Evolutionary conservation across 2,797 vertebrate species (phyloP), one percentile per base, ranked within the genome.

Genomic region (Tapirus indicus): DNA sequence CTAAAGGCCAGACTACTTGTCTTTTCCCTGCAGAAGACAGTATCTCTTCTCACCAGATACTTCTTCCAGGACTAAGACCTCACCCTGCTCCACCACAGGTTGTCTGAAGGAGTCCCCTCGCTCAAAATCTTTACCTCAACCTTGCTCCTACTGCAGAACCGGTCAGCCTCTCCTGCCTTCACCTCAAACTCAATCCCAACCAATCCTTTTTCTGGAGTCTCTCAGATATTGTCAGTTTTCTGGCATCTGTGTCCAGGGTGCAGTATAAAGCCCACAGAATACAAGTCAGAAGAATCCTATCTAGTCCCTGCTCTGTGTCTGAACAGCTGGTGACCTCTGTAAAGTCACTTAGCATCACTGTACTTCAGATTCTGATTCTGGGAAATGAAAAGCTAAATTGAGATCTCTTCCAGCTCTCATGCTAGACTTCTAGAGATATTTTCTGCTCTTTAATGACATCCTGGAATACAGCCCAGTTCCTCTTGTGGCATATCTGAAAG

Each of bases 311-410:
- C 41, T 68, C 32, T 84, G 75, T 41, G 69, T 92, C 91, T 84
- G 54, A 75, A 54, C n/a, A 85, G 64, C 69, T 71, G 44, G 44
- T 87, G 20, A 79, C 7, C 4, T 94, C 80, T 64, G 68, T 38
- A 94, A 83, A 88, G 54, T 88, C 68, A 84, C 32, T 38, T 78
- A 68, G 32, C 68, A 83, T 58, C 52, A 74, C 11, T 54, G 8
- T 41, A 71, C 18, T 93, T 93, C 66, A 54, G 13, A 62, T 96
- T 92, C 66, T 93, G 47, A 27, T 84, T 95, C 58, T 58, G 29
- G n/a, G 35, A 94, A 95, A 96, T 88, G 38, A 95, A 89, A 93
- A 96, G 64, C 58, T 92, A 95, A 93, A 64, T 20, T 58, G 68
- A 74, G 68, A 78, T 95, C 16, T 86, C 96, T 89, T 91, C 74